phyloP scores from a whole-genome alignment of 2,888 invertebrate species.

The Pterostichus niger region DNA sequence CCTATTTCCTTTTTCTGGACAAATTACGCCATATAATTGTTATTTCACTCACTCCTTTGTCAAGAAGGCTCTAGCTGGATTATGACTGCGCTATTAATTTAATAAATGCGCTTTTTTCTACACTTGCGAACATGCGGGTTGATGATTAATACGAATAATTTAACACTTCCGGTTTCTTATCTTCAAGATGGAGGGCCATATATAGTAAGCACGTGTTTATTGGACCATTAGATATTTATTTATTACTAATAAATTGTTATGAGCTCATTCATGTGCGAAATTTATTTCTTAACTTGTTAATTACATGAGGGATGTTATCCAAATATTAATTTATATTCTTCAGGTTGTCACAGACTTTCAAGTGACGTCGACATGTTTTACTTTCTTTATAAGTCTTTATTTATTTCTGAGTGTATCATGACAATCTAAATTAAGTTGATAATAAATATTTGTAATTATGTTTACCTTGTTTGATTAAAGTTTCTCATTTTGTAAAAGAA shows the following conservation, averaged over 20 bases:
- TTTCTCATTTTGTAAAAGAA: too few relatives aligned
- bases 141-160: conserved; percentile 59
- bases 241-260: conserved; percentile 39
- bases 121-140: conserved; percentile 49
- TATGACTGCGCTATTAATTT: conserved; percentile 48
- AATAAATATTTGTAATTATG: too few relatives aligned
- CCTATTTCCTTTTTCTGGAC: conserved; percentile 34
- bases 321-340: background rate
- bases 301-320: conserved; percentile 15
- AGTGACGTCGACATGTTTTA: background rate
- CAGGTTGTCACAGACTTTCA: background rate
- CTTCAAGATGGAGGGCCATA: conserved; percentile 15
- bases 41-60: conserved; percentile 23
- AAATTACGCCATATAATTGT: conserved; percentile 47
- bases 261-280: background rate
- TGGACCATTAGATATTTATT: conserved; percentile 33
- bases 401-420: too few relatives aligned
- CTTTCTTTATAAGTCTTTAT: too few relatives aligned
- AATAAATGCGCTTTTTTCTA: conserved; percentile 56
- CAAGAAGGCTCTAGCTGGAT: background rate
- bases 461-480: too few relatives aligned
- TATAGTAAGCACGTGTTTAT: conserved; percentile 49
- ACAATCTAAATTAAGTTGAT: too few relatives aligned
- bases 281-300: conserved; percentile 8
- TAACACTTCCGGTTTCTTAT: conserved; percentile 52